phyloP scores from a whole-genome alignment of 1,140 invertebrate species.

The Matsumurasca onukii region DNA sequence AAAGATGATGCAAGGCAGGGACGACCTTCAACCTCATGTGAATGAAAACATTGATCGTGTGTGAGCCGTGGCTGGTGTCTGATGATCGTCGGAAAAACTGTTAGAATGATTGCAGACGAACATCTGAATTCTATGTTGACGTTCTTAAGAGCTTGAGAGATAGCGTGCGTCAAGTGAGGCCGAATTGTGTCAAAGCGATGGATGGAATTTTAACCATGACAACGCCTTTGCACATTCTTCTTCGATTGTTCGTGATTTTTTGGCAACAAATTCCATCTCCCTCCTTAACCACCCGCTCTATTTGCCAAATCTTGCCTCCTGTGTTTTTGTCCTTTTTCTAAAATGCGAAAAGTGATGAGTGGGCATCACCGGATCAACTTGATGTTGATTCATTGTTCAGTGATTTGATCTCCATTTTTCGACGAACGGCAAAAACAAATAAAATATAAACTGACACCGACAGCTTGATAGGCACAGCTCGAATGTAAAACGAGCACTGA shows the following conservation, averaged over 20 bases:
- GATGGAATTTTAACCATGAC: not conserved
- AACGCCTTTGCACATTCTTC: not conserved
- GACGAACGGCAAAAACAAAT: too few species aligned
- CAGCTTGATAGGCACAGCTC: too few species aligned
- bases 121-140: not conserved
- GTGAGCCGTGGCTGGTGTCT: not conserved
- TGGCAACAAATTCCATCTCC: not conserved
- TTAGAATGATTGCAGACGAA: not conserved
- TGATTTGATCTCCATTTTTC: too few species aligned
- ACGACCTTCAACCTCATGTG: not conserved
- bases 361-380: not conserved
- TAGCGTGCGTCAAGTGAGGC: not conserved
- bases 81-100: not conserved
- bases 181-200: not conserved
- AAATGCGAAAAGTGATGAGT: constrained; percentile 4
- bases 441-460: too few species aligned
- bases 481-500: too few species aligned
- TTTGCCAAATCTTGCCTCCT: not conserved
- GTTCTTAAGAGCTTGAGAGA: not conserved
- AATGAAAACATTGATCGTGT: not conserved
- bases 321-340: not conserved
- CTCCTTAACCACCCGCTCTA: not conserved
- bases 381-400: too few species aligned
- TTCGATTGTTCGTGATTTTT: not conserved
- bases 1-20: not conserved